Conservation (phyloP, 2,888 invertebrate genomes). For the Cantharis lateralis region DNA sequence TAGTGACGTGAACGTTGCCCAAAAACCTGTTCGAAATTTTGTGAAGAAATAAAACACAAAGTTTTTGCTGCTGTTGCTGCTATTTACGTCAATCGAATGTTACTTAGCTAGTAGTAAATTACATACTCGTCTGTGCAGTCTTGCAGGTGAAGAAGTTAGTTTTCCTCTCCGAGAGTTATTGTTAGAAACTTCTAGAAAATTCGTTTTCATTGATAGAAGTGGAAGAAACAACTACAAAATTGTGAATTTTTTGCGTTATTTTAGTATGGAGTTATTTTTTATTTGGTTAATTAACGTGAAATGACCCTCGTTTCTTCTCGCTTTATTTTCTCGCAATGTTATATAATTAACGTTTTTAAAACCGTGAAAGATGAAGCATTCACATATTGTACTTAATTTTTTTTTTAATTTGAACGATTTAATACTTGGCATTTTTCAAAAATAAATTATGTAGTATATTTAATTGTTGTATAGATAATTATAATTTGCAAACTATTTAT, state of each 20-base stretch:
- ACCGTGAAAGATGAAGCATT: neutral
- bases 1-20: neutral
- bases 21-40: neutral
- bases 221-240: neutral
- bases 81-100: neutral
- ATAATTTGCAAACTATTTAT: neutral
- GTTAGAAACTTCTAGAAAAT: no score
- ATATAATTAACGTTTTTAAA: no score
- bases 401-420: neutral
- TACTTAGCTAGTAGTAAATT: neutral
- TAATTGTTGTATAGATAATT: neutral
- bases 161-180: neutral
- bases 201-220: neutral
- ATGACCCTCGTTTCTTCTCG: neutral
- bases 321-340: neutral
- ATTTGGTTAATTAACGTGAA: neutral
- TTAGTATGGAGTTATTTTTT: neutral
- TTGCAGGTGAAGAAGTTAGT: neutral
- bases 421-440: neutral
- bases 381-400: neutral
- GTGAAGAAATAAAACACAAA: neutral
- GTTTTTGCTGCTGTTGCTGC: neutral
- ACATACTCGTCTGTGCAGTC: neutral
- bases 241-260: neutral
- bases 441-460: neutral